Evolutionary conservation across 2,888 invertebrate species (phyloP), one percentile per base, ranked within the genome.

Genomic region (Drosophila phalerata): DNA sequence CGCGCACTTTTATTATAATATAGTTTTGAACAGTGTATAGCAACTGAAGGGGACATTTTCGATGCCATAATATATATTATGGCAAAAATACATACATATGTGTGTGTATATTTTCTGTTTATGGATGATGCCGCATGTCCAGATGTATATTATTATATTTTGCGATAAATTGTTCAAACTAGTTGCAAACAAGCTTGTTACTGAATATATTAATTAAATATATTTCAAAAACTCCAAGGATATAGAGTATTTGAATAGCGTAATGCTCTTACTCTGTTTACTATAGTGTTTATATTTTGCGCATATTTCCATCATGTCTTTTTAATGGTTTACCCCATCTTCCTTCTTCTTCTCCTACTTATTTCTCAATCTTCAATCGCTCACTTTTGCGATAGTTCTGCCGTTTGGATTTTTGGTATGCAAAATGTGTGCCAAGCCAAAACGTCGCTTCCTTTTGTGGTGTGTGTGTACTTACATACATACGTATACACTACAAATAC

Each of bases 361-460:
- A 15, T 22, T 56, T 25, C 25, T 22, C 48, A 64, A 68, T 70
- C 62, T 65, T 57, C 56, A 61, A 65, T 72, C 67, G 58, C 47
- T 52, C 38, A 15, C 28, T 66, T 40, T 28, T 67, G 65, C 49
- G 62, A 78, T 83, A 71, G 73, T 84, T 82, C 73, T 77, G 78
- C 57, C 67, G 64, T 77, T 73, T 73, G 73, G 60, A 63, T 75
- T 75, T 84, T 83, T 58, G 77, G 84, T 88, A 84, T 88, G 88
- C 84, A 80, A 88, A 84, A 84, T 88, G 89, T 84, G 84, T 84
- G 89, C 84, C 88, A 88, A 76, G 58, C 65, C 67, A 72, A 77
- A 73, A 51, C 45, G 73, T 63, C 34, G 69, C 56, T 79, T 79
- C 69, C 80, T 76, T 72, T 79, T 72, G 69, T 48, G 57, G 49